A percentile compares a stretch with the other conserved stretches of the same genome.
These are phyloP conservation scores for Fistularia commersonii DNA, from an alignment of 2,797 vertebrate genomes.

Conservation along the genomic window DNA sequence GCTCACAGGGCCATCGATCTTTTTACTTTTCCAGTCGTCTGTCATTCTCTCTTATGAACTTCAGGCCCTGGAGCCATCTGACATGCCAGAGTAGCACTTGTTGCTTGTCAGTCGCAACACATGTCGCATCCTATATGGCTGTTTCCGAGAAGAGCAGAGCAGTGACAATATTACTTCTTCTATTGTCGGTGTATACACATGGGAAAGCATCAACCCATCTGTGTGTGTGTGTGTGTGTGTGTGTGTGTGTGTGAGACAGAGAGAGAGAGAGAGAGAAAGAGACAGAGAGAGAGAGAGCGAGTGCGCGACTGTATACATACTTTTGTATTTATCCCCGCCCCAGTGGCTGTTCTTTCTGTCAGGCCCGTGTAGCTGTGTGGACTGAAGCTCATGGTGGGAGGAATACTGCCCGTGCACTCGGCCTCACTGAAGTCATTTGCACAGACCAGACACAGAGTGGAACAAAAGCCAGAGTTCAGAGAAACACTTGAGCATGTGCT, in stretches of 20 bases:
- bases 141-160: slow-evolving; percentile 32
- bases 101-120: slow-evolving; percentile 72
- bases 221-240: too few relatives aligned
- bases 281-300: too few relatives aligned
- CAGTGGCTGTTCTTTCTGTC: slow-evolving; percentile 65
- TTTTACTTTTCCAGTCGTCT: slow-evolving; percentile 7
- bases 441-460: slow-evolving; percentile 70
- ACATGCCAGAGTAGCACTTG: slow-evolving; percentile 71
- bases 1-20: neutral
- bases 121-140: slow-evolving; percentile 57
- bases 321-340: slow-evolving; percentile 26
- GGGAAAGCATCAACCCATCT: neutral
- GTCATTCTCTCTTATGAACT: slow-evolving; percentile 23
- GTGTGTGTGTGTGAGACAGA: too few relatives aligned
- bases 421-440: slow-evolving; percentile 74
- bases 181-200: slow-evolving; percentile 1
- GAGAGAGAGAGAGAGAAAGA: too few relatives aligned
- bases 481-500: slow-evolving; percentile 66
- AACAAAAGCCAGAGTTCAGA: slow-evolving; percentile 77
- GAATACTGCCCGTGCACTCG: slow-evolving; percentile 66
- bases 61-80: slow-evolving; percentile 36
- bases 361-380: slow-evolving; percentile 64
- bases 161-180: neutral
- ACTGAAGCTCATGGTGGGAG: slow-evolving; percentile 65
- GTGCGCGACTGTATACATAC: too few relatives aligned